A percentile compares a stretch with the other conserved stretches of the same genome.
These are phyloP conservation scores for Schizotus pectinicornis DNA, from an alignment of 2,888 invertebrate genomes.

Conservation along the genomic window DNA sequence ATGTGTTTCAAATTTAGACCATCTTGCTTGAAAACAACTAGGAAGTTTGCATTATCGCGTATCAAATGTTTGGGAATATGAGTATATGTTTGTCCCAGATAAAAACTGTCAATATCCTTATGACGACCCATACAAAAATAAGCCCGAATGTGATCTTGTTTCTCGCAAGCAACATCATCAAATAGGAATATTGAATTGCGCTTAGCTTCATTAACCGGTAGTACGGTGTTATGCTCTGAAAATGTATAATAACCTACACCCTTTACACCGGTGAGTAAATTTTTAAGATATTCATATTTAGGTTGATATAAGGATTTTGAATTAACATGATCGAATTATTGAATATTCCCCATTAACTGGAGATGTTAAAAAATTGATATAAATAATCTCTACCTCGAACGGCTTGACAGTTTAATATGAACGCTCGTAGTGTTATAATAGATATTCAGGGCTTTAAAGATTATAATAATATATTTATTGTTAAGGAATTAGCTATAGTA, in stretches of 20 bases:
- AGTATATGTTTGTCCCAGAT: constrained; percentile 50
- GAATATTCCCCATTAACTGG: constrained; percentile 38
- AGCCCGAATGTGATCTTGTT: constrained; percentile 43
- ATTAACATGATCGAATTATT: constrained; percentile 39
- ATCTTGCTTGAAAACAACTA: constrained; percentile 52
- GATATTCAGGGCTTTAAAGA: constrained; percentile 7
- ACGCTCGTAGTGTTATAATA: constrained; percentile 1
- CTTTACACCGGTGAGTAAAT: constrained; percentile 33
- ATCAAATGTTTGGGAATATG: constrained; percentile 51
- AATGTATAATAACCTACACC: constrained; percentile 39
- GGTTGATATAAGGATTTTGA: constrained; percentile 46
- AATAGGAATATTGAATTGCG: constrained; percentile 51
- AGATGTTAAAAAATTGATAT: constrained; percentile 33
- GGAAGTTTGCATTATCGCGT: constrained; percentile 50
- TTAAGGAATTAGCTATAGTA: constrained; percentile 8
- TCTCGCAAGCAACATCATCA: constrained; percentile 51
- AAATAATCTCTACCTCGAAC: constrained; percentile 2
- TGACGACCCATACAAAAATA: constrained; percentile 51
- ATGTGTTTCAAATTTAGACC: constrained; percentile 48
- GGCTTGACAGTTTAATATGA: too few relatives aligned
- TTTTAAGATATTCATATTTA: constrained; percentile 43
- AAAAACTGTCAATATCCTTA: constrained; percentile 48
- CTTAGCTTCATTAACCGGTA: constrained; percentile 37
- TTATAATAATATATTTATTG: constrained; percentile 7
- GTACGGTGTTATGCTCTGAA: constrained; percentile 34